Percentiles rank a stretch among this genome's conserved stretches.
phyloP scores from a whole-genome alignment of 2,797 vertebrate genomes.

The Scolopax bukidnonensis region DNA sequence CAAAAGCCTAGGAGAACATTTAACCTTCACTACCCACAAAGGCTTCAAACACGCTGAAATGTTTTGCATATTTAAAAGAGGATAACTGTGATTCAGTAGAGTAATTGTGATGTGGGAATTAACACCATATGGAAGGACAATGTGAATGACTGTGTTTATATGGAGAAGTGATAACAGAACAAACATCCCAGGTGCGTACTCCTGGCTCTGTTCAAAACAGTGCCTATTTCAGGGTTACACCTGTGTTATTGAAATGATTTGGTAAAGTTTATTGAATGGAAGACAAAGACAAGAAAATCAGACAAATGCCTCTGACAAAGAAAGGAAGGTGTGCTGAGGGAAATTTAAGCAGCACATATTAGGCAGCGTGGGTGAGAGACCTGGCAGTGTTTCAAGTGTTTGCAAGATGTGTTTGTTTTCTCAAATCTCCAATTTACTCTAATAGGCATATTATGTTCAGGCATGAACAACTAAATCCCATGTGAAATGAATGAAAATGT shows the following conservation, averaged over 20 bases:
- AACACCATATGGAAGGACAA: neutral
- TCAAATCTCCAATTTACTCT: neutral
- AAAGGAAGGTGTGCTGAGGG: neutral
- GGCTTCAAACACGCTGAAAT: neutral
- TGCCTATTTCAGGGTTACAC: neutral
- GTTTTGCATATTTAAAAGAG: neutral
- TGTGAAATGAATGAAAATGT: neutral
- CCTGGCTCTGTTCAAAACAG: neutral
- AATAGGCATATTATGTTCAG: neutral
- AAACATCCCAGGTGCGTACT: neutral
- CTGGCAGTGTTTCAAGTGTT: neutral
- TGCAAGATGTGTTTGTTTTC: constrained; percentile 10
- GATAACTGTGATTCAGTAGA: neutral
- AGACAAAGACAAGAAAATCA: neutral
- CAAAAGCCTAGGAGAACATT: neutral
- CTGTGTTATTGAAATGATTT: neutral
- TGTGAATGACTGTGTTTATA: neutral
- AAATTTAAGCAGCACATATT: neutral
- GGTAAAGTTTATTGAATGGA: neutral
- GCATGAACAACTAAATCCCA: neutral
- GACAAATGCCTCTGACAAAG: neutral
- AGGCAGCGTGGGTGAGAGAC: neutral
- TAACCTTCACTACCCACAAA: neutral
- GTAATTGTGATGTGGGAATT: neutral
- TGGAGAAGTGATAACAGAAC: neutral